Base-by-base conservation (phyloP, 2,888 invertebrate species). In the Ceratothoa steindachneri region DNA sequence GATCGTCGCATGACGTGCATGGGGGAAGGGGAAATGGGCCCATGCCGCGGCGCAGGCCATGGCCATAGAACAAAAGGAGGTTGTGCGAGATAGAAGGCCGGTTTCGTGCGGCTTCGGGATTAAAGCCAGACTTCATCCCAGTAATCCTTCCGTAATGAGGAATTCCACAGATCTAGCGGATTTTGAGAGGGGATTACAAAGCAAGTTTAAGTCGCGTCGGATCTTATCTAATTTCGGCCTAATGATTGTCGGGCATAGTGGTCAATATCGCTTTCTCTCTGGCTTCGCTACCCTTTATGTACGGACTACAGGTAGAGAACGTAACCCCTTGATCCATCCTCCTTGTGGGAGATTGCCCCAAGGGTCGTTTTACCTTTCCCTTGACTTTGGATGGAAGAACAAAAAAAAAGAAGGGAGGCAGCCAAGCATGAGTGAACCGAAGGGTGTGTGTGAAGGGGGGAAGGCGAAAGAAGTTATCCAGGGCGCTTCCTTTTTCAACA, bases 141-240 rank as follows among this genome's bases (percentile, higher is more conserved):
- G 71, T 77, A 77, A 77, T 77, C 77, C 77, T 68, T 71, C 71
- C 72, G 71, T 77, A 77, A 77, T 77, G 77, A 77, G 77, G 74
- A 72, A 74, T 74, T 67, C 69, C 51, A 67, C 69, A 74, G 77
- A 77, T 77, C 73, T 71, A 67, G 66, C 66, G 77, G 77, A 74
- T 71, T 71, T 71, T 65, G 69, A 65, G 53, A 68, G 51, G 70
- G 71, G 77, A 74, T 74, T 74, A 74, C 73, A 28, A 71, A 51
- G 65, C 67, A 69, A 74, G 77, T 67, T 72, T 77, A 71, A 65
- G 74, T 71, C 67, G 31, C 69, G 72, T 69, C 69, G 72, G 69
- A 29, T 30, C 30, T 75, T 69, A 75, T 75, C 72, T 72, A 72
- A 72, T 75, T 75, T 72, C 65, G 70, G 55, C 72, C 66, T 67